A percentile compares a stretch with the other conserved stretches of the same genome.
Conservation (phyloP, 2,113 vertebrate genomes). For the Aythya baeri region DNA sequence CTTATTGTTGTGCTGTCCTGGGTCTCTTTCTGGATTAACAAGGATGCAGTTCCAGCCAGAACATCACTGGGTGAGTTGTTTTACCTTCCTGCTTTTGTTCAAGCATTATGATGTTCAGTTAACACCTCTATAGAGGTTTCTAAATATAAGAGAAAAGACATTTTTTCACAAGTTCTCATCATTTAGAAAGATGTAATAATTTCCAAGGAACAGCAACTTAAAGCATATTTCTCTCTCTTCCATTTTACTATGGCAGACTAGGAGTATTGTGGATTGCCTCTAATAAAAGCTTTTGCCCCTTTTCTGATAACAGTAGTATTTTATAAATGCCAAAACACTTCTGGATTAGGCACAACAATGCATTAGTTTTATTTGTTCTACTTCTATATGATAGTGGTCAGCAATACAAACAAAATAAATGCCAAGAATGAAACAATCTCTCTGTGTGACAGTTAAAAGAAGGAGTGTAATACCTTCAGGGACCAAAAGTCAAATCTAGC, state of each 20-base stretch:
- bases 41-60: constrained; percentile 96
- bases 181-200: background rate
- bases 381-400: fast-evolving
- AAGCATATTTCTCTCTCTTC: background rate
- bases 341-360: background rate
- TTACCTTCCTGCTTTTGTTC: background rate
- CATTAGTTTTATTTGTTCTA: background rate
- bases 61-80: constrained; percentile 90
- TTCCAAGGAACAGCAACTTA: background rate
- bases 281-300: background rate
- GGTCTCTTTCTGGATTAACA: constrained; percentile 99
- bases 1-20: constrained; percentile 97
- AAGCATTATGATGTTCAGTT: background rate
- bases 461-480: background rate
- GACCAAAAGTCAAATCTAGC: background rate
- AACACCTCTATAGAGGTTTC: background rate
- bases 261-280: background rate
- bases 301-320: background rate
- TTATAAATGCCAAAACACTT: background rate
- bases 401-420: background rate
- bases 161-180: background rate
- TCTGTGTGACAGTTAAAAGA: too few relatives aligned
- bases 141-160: background rate
- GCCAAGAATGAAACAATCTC: background rate
- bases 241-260: background rate